Conservation (phyloP, 2,797 vertebrate genomes). For the Coracias cyanogaster region DNA sequence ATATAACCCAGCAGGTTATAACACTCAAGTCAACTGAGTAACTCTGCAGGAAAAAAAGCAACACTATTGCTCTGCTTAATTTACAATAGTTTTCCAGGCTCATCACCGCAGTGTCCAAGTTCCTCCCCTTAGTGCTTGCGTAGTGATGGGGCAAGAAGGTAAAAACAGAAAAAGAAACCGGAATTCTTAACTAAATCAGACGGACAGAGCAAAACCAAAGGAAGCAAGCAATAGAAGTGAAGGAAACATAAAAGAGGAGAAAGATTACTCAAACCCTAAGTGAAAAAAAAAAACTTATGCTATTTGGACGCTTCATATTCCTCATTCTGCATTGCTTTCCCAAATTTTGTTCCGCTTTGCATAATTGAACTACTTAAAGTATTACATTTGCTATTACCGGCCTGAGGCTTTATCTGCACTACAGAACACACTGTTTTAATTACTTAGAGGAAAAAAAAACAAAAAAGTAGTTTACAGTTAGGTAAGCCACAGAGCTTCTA, state of each 20-base stretch:
- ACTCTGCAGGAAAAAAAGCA: neutral
- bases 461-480: neutral
- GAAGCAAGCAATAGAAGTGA: neutral
- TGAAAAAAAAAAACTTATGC: fast-evolving
- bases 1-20: fast-evolving
- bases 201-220: neutral
- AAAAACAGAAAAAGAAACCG: neutral
- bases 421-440: neutral
- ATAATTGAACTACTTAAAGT: neutral
- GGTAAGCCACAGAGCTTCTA: neutral
- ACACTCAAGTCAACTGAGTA: neutral
- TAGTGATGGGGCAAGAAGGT: neutral
- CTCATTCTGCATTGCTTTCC: neutral
- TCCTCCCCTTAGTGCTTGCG: neutral
- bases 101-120: neutral
- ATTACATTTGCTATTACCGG: neutral
- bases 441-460: neutral
- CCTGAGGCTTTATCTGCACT: neutral
- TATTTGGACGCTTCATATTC: neutral
- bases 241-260: neutral
- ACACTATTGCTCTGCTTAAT: neutral
- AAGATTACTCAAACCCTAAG: neutral
- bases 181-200: neutral
- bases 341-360: neutral
- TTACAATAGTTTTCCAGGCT: neutral